These are phyloP conservation scores for Acipenser transmontanus DNA, from an alignment of 2,797 vertebrate species.

Conservation along the genomic window DNA sequence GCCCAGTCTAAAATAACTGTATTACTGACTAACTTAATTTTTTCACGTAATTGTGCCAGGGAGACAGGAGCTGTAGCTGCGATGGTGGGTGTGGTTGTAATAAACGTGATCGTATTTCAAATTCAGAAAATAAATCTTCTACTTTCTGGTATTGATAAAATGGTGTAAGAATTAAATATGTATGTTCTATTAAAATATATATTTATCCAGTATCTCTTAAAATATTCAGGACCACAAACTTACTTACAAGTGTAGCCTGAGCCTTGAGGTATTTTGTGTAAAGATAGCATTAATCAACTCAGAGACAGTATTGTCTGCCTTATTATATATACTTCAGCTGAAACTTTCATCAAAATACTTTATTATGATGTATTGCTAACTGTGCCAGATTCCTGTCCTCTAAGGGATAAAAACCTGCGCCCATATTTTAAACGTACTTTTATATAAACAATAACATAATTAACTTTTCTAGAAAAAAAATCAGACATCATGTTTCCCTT, in stretches of 20 bases:
- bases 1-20: not conserved
- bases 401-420: slow-evolving; percentile 24
- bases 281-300: too few relatives aligned
- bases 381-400: slow-evolving; percentile 37
- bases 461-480: slow-evolving; percentile 2
- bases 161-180: too few relatives aligned
- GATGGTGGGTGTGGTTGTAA: not conserved
- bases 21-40: not conserved
- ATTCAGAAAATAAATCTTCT: too few relatives aligned
- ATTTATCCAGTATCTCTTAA: too few relatives aligned
- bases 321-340: too few relatives aligned
- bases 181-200: too few relatives aligned
- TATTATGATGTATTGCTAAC: slow-evolving; percentile 19
- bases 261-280: too few relatives aligned
- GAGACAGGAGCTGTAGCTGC: not conserved
- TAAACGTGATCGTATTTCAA: not conserved
- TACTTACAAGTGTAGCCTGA: too few relatives aligned
- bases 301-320: too few relatives aligned
- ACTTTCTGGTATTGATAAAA: too few relatives aligned
- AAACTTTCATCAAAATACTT: too few relatives aligned
- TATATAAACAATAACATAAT: not conserved
- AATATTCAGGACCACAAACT: too few relatives aligned
- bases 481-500: slow-evolving; percentile 12
- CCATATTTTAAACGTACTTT: slow-evolving; percentile 23
- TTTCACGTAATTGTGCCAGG: not conserved